Evolutionary conservation across 2,113 vertebrate genomes (phyloP).

Genomic region (Strix aluco): DNA sequence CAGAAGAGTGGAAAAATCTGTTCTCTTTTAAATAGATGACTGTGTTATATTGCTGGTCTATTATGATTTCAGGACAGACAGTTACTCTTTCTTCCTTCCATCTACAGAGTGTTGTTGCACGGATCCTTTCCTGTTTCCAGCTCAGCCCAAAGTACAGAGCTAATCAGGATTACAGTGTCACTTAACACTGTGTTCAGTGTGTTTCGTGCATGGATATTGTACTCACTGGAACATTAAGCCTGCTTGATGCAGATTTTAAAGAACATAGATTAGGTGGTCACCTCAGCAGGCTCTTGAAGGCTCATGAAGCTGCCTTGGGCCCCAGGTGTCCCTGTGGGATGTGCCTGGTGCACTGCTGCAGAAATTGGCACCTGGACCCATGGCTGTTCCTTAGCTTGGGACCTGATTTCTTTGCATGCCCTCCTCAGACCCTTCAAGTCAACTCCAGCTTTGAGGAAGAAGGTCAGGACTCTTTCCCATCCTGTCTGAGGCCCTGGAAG

Average conservation of each 20-base stretch:
- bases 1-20: background rate
- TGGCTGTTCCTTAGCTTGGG: background rate
- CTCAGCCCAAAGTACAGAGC: background rate
- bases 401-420: background rate
- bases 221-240: background rate
- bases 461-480: background rate
- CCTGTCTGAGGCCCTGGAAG: background rate
- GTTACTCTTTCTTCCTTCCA: background rate
- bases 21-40: background rate
- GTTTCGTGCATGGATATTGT: background rate
- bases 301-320: background rate
- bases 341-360: background rate
- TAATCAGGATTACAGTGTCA: background rate
- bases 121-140: background rate
- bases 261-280: background rate
- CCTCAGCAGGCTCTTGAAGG: background rate
- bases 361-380: fast-evolving
- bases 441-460: background rate
- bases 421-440: background rate
- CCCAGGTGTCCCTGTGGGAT: fast-evolving
- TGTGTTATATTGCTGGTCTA: background rate
- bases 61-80: background rate
- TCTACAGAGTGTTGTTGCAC: background rate
- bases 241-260: background rate
- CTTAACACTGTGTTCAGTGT: background rate